phyloP scores from a whole-genome alignment of 2,888 invertebrate genomes.

The Sycophila texana region DNA sequence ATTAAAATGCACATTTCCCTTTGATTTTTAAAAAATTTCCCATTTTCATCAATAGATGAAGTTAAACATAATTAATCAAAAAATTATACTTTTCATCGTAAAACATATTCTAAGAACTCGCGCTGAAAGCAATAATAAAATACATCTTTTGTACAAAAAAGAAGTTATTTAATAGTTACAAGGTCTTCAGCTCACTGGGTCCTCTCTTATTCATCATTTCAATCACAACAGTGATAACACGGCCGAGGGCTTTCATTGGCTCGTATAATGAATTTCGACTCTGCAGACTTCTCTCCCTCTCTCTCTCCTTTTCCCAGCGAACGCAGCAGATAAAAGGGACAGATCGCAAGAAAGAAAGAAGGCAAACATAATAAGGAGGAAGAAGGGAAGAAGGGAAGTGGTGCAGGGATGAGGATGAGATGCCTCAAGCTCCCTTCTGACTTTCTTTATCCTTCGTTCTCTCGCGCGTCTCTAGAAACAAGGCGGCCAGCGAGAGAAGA shows the following conservation, averaged over 20 bases:
- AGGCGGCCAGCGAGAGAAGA: constrained; percentile 54
- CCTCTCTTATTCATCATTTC: constrained; percentile 44
- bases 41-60: too few relatives aligned
- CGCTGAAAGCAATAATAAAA: too few relatives aligned
- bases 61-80: too few relatives aligned
- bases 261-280: constrained; percentile 41
- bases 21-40: too few relatives aligned
- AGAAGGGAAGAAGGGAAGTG: constrained; percentile 50
- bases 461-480: constrained; percentile 57
- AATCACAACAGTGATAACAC: constrained; percentile 52
- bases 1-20: too few relatives aligned
- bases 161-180: too few relatives aligned
- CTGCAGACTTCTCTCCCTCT: background rate
- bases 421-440: constrained; percentile 17
- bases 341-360: constrained; percentile 37
- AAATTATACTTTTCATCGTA: too few relatives aligned
- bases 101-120: too few relatives aligned
- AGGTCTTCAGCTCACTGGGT: too few relatives aligned
- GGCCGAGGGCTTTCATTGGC: constrained; percentile 18
- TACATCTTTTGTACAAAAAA: too few relatives aligned
- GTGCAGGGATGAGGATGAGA: constrained; percentile 21
- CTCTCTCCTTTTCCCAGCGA: background rate
- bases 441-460: constrained; percentile 14
- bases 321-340: constrained; percentile 30
- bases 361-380: constrained; percentile 55